A percentile compares a stretch with the other conserved stretches of the same genome.
Evolutionary conservation across 2,797 vertebrate species (phyloP).

Genomic region (Sitta carolinensis): DNA sequence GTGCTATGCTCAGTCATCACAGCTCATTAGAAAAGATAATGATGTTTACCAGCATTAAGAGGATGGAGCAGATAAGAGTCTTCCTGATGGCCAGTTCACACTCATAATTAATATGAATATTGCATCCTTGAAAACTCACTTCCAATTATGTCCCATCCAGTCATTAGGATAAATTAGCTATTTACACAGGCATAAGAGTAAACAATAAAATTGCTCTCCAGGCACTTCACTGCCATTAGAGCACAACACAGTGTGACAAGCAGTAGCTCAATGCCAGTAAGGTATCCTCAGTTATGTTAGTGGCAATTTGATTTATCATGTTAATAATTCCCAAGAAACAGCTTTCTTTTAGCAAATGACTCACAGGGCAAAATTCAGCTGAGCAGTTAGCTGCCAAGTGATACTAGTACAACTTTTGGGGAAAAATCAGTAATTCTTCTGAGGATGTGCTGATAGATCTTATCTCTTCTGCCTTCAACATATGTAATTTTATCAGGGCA

Average conservation of each 20-base stretch:
- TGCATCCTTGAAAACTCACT: background rate
- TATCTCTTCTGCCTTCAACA: rapidly evolving
- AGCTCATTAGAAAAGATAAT: constrained; percentile 26
- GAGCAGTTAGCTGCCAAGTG: background rate
- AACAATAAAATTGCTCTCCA: constrained; percentile 31
- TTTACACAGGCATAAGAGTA: background rate
- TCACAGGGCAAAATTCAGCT: background rate
- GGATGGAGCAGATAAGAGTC: background rate
- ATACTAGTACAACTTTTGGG: background rate
- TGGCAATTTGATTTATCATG: background rate
- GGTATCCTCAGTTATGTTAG: background rate
- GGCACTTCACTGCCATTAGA: constrained; percentile 1
- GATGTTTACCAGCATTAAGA: constrained; percentile 9
- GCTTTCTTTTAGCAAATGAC: background rate
- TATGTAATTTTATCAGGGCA: background rate
- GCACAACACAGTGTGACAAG: background rate
- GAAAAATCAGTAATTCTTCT: background rate
- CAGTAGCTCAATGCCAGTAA: background rate
- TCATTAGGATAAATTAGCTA: constrained; percentile 39
- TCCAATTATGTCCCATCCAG: background rate
- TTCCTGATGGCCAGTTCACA: constrained; percentile 25
- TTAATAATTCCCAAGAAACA: background rate
- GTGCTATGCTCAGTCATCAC: background rate
- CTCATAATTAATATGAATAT: constrained; percentile 33
- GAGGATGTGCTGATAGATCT: background rate